These are phyloP conservation scores for Ctenochaetus hawaiiensis DNA, from an alignment of 2,797 vertebrate species.

Conservation along the genomic window DNA sequence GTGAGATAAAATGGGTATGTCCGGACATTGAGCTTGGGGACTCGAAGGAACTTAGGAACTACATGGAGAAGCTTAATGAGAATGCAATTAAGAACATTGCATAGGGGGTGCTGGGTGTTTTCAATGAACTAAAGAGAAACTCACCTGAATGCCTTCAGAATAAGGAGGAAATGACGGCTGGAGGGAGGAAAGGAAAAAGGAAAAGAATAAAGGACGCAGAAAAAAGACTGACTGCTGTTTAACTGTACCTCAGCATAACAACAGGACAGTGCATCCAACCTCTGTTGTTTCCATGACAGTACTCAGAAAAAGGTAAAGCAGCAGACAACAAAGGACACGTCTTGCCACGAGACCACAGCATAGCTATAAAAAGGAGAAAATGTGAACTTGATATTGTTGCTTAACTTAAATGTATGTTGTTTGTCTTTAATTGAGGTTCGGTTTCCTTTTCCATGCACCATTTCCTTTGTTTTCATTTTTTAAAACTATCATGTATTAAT, in stretches of 20 bases:
- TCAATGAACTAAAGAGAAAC: constrained; percentile 79
- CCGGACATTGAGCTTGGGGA: constrained; percentile 89
- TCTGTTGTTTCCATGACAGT: constrained; percentile 74
- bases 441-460: constrained; percentile 60
- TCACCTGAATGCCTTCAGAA: constrained; percentile 89
- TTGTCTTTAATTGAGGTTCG: constrained; percentile 68
- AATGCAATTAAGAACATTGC: constrained; percentile 84
- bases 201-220: constrained; percentile 21
- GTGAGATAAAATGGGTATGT: constrained; percentile 95
- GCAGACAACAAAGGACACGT: constrained; percentile 52
- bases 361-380: constrained; percentile 47
- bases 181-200: constrained; percentile 21
- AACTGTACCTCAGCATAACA: constrained; percentile 71
- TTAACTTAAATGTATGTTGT: constrained; percentile 75
- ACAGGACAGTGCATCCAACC: constrained; percentile 63
- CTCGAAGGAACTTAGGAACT: constrained; percentile 90
- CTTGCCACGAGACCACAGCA: constrained; percentile 63
- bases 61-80: constrained; percentile 92
- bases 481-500: constrained; percentile 53
- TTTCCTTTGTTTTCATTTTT: constrained; percentile 50
- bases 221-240: constrained; percentile 53
- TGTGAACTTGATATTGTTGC: constrained; percentile 73
- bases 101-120: constrained; percentile 71
- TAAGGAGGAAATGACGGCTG: constrained; percentile 49
- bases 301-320: constrained; percentile 63